Base-by-base conservation (phyloP, 30 jellyfish, hydroid and myxozoan genomes). In the Pseudorhiza aurosa region DNA sequence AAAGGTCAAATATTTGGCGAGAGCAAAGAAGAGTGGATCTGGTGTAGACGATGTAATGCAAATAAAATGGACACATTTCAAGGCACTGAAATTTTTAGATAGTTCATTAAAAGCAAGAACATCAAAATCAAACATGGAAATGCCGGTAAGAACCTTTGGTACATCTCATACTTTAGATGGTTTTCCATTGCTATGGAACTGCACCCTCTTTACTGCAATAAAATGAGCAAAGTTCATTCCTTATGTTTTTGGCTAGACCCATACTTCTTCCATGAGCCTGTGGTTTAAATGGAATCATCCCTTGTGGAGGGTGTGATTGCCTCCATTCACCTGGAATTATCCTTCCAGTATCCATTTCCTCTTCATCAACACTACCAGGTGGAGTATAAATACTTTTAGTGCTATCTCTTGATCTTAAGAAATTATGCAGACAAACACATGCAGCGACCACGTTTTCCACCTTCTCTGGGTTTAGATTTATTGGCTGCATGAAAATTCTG, bases 381-480 rank as follows among this genome's bases (percentile, higher is more conserved):
- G 75, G 50, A 25, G 75, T 59, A 39, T 59, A 59, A 6, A 46
- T 46, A 27, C 18, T 46, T 59, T 30, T 25, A 10, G 43, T 51
- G 14, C 51, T 25, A 25, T 30, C 15, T 59, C 46, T 59, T 29
- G 75, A 6, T 59, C 75, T 59, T 39, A 59, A 18, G 26, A 59
- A 25, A 28, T 25, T 59, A 39, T 59, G 51, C 12, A 59, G 71
- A 39, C 43, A 33, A 33, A 29, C 24, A 25, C 51, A 59, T 59
- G 75, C 75, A 25, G 30, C 25, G 10, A 59, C 46, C 24, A 59
- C 51, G 36, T 49, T 21, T 8, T 33, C 46, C 15, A n/a, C 75
- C 46, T 39, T 59, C 15, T 59, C 75, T 39, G 75, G 75, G 75
- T 59, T 49, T 29, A 59, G 43, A 59, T 59, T 59, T 59, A 59